Evolutionary conservation across 2,888 invertebrate species (phyloP), one percentile per base, ranked within the genome.

Genomic region (Petrophora chlorosata): DNA sequence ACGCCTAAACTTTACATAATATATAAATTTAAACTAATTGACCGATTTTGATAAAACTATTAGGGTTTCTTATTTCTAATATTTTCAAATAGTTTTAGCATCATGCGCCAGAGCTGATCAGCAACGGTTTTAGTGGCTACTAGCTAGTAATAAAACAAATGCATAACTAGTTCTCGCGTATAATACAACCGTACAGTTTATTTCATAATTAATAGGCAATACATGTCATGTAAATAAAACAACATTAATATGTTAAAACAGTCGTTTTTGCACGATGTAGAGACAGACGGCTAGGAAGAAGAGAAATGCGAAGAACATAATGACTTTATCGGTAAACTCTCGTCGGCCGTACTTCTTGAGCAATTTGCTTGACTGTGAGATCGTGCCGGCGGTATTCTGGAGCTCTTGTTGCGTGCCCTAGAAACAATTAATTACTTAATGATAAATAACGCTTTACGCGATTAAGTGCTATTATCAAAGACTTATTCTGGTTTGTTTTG

Each of bases 281-380:
- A 98, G 90, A 32, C 98, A 97, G 63, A 97, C 97, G 8, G 96
- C 96, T 61, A 97, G 86, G 78, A 98, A 98, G 85, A 98, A 96
- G 3, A 94, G 92, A 79, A 98, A 95, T 49, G 97, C 97, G 71
- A 98, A 94, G 63, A 95, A 93, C 74, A 97, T 92, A 5, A 99
- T 91, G 46, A 98, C 93, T 91, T 98, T 98, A 77, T 99, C 99
- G 0, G 99, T 99, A 58, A 97, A 95, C 87, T 99, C 99, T 23
- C 99, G 91, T 41, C 98, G 91, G 2, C 97, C 97, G 76, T 98
- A 99, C 85, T 99, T 99, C 44, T 97, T 97, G 30, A 99, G 86
- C 5, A 99, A 90, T 79, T 97, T 98, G 59, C 96, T 95, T 0
- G 98, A 97, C 73, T 97, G 97, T 15, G 94, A 92, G 63, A 98